Percentiles rank a stretch among this genome's conserved stretches.
These are phyloP conservation scores for Romanogobio albipinnatus DNA, from an alignment of 2,113 vertebrate genomes.

Conservation along the genomic window DNA sequence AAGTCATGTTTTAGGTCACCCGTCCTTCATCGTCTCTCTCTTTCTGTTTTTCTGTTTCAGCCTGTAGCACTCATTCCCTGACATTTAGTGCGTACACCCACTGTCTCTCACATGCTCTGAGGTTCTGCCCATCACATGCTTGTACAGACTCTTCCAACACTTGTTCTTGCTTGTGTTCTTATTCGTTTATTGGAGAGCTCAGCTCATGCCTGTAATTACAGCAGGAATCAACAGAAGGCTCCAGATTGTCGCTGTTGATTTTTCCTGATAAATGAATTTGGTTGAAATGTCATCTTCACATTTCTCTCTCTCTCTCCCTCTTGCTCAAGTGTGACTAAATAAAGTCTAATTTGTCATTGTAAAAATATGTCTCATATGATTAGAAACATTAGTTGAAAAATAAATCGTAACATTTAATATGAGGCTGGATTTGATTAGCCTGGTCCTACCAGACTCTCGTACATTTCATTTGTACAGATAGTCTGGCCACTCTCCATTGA, in stretches of 20 bases:
- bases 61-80: conserved; percentile 3
- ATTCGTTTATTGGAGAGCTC: conserved; percentile 18
- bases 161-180: background rate
- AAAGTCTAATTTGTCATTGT: background rate
- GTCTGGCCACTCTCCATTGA: too few relatives aligned
- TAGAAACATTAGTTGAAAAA: background rate
- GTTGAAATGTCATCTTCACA: conserved; percentile 36
- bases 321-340: conserved; percentile 9
- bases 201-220: conserved; percentile 40
- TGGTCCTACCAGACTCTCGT: too few relatives aligned
- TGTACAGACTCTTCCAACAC: background rate
- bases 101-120: background rate
- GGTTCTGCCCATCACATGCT: background rate
- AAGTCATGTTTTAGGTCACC: conserved; percentile 25
- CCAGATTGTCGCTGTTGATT: conserved; percentile 41
- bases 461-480: too few relatives aligned
- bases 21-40: background rate
- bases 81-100: conserved; percentile 8
- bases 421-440: too few relatives aligned
- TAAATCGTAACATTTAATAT: background rate
- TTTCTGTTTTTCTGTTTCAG: background rate
- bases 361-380: background rate
- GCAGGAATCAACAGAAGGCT: conserved; percentile 26
- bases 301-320: background rate
- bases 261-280: conserved; percentile 45